Conservation (phyloP, 2,888 invertebrate species). For the Meloe dianella region DNA sequence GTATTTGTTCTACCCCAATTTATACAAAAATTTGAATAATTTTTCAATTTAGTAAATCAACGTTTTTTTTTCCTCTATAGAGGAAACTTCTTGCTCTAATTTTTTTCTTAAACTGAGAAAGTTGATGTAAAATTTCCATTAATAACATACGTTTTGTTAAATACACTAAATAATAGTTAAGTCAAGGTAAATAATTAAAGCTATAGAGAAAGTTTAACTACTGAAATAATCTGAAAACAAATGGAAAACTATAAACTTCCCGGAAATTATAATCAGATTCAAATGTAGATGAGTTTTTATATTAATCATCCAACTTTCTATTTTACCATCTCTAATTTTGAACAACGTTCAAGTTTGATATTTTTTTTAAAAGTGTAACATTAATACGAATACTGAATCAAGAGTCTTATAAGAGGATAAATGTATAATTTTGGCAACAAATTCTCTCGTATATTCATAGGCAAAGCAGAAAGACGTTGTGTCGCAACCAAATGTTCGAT, state of each 20-base stretch:
- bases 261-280: slow-evolving; percentile 25
- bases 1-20: neutral
- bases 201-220: neutral
- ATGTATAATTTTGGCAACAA: slow-evolving; percentile 4
- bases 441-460: neutral
- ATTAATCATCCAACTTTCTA: slow-evolving; percentile 23
- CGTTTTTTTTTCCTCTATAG: neutral
- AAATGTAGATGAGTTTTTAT: slow-evolving; percentile 19
- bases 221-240: neutral
- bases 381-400: too few relatives aligned
- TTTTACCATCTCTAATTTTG: neutral
- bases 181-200: neutral
- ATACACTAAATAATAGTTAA: neutral
- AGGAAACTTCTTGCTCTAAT: neutral
- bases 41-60: neutral
- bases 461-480: neutral
- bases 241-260: slow-evolving; percentile 20
- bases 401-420: neutral
- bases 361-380: neutral
- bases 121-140: neutral
- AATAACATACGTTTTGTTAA: neutral
- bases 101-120: neutral
- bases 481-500: neutral
- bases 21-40: slow-evolving; percentile 9
- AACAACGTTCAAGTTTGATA: neutral